Evolutionary conservation across 1,140 invertebrate genomes (phyloP).

Genomic region (Zaprionus lachaisei): DNA sequence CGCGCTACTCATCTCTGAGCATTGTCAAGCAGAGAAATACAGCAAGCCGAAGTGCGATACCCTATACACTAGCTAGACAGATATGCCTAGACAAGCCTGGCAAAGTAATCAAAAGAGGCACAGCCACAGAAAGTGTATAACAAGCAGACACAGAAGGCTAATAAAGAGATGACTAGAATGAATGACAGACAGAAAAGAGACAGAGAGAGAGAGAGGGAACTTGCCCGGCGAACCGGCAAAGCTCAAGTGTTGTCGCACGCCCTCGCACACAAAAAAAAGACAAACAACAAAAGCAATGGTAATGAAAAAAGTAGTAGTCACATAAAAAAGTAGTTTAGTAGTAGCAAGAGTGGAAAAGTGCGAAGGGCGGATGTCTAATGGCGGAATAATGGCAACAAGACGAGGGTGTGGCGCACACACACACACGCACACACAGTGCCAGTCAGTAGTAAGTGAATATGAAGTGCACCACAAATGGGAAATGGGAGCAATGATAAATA

Average conservation of each 20-base stretch:
- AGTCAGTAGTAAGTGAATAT: conserved; percentile 38
- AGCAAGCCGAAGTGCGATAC: neutral
- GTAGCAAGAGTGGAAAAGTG: conserved; percentile 45
- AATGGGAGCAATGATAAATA: conserved; percentile 21
- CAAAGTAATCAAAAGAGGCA: neutral
- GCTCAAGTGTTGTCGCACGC: conserved; percentile 59
- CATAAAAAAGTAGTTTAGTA: conserved; percentile 55
- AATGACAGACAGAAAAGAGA: conserved; percentile 7
- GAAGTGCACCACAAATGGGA: conserved; percentile 16
- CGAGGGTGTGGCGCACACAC: conserved; percentile 41
- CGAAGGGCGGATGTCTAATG: conserved; percentile 64
- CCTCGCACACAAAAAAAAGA: conserved; percentile 33
- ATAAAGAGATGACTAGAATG: neutral
- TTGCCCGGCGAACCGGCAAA: conserved; percentile 58
- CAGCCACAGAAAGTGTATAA: neutral
- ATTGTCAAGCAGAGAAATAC: conserved; percentile 27
- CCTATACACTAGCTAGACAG: neutral
- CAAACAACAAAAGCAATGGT: conserved; percentile 20
- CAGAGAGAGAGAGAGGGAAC: conserved; percentile 19
- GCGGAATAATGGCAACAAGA: conserved; percentile 59
- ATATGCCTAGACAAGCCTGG: too few relatives aligned
- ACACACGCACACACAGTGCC: conserved; percentile 34
- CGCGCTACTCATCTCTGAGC: neutral
- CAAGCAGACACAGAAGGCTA: conserved; percentile 2
- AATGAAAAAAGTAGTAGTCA: conserved; percentile 54